phyloP scores from a whole-genome alignment of 2,888 invertebrate genomes.

The Nowickia ferox region DNA sequence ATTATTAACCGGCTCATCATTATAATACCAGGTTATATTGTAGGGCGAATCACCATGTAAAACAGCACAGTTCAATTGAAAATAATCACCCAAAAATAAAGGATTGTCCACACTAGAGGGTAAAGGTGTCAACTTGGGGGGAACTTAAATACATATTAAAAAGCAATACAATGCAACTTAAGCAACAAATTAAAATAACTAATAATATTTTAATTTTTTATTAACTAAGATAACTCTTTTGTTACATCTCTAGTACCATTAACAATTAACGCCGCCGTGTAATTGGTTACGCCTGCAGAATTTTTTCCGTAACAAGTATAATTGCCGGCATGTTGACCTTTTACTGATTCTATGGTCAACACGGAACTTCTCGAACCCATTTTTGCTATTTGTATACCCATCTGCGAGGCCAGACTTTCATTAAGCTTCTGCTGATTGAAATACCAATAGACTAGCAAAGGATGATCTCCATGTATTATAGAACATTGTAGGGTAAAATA shows the following conservation, averaged over 20 bases:
- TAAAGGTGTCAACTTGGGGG: slow-evolving; percentile 87
- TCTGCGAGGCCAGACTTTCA: slow-evolving; percentile 81
- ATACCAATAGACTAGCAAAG: slow-evolving; percentile 89
- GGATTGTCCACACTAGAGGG: slow-evolving; percentile 85
- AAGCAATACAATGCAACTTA: slow-evolving; percentile 19
- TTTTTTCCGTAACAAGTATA: slow-evolving; percentile 88
- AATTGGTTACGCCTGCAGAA: slow-evolving; percentile 87
- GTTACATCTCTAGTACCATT: slow-evolving; percentile 84
- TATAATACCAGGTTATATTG: slow-evolving; percentile 90
- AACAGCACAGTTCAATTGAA: slow-evolving; percentile 87
- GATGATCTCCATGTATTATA: slow-evolving; percentile 90
- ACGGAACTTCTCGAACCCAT: slow-evolving; percentile 85
- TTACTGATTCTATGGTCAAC: slow-evolving; percentile 86
- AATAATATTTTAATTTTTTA: neutral
- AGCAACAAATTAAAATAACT: slow-evolving; percentile 8
- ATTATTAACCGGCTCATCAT: slow-evolving; percentile 81
- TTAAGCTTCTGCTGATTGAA: slow-evolving; percentile 86
- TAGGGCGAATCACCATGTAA: slow-evolving; percentile 92
- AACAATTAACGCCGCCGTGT: slow-evolving; percentile 87
- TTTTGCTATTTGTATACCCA: slow-evolving; percentile 83
- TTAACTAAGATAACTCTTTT: neutral
- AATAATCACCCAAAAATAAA: slow-evolving; percentile 86
- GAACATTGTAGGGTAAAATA: slow-evolving; percentile 86
- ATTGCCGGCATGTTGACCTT: slow-evolving; percentile 87
- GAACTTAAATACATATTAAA: slow-evolving; percentile 83